phyloP scores from a whole-genome alignment of 1,140 invertebrate species.

The Geopemphigus sp. region DNA sequence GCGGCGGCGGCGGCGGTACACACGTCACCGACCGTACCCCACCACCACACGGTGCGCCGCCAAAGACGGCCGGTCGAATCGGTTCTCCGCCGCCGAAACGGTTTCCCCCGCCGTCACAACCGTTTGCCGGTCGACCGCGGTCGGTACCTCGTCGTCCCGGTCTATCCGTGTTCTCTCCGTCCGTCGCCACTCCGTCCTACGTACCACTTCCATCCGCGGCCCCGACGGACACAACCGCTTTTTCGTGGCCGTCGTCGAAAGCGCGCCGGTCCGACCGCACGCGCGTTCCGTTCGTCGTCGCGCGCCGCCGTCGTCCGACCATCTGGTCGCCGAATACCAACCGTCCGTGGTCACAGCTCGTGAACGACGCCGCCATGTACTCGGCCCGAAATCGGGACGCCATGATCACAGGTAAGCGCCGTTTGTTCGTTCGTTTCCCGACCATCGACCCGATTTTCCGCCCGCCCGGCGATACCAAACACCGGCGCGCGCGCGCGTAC shows the following conservation, averaged over 20 bases:
- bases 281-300: not conserved
- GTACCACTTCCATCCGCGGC: too few species aligned
- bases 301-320: not conserved
- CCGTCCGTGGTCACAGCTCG: not conserved
- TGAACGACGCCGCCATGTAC: slow-evolving; percentile 16
- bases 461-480: too few species aligned
- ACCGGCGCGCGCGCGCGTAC: too few species aligned
- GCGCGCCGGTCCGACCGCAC: too few species aligned
- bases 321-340: slow-evolving; percentile 17
- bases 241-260: too few species aligned
- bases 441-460: too few species aligned
- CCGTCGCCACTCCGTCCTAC: too few species aligned
- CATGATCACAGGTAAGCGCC: slow-evolving; percentile 6
- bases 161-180: not conserved
- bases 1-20: not conserved
- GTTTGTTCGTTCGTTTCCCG: too few species aligned
- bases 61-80: slow-evolving; percentile 21
- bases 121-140: slow-evolving; percentile 20
- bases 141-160: not conserved
- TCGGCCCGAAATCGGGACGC: slow-evolving; percentile 36
- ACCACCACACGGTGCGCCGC: not conserved
- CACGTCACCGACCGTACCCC: not conserved
- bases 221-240: too few species aligned
- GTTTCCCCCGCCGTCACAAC: slow-evolving; percentile 16
- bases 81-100: slow-evolving; percentile 8